A percentile compares a stretch with the other conserved stretches of the same genome.
Evolutionary conservation across 2,113 vertebrate genomes (phyloP).

Genomic region (Sakesphorus luctuosus): DNA sequence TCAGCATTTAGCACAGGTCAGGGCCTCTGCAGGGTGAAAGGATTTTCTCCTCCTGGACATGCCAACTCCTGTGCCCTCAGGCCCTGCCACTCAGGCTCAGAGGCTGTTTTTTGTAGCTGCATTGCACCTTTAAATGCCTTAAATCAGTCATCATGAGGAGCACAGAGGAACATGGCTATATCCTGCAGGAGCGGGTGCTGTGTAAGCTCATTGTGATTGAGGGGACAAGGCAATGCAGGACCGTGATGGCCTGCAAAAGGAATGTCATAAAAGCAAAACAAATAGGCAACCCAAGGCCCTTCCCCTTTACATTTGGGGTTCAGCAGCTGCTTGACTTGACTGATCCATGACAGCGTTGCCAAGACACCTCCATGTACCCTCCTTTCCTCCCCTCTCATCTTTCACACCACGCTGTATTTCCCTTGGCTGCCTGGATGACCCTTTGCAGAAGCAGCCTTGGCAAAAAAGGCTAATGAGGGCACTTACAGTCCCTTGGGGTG

Average conservation of each 20-base stretch:
- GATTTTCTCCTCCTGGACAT: background rate
- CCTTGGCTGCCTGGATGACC: constrained; percentile 72
- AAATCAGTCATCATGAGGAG: background rate
- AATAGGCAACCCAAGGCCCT: constrained; percentile 24
- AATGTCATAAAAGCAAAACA: constrained; percentile 70
- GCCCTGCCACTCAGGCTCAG: background rate
- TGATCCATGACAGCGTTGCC: constrained; percentile 70
- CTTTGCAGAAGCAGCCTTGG: constrained; percentile 68
- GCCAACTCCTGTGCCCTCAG: background rate
- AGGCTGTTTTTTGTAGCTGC: background rate
- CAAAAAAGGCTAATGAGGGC: constrained; percentile 29
- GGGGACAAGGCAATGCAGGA: constrained; percentile 45
- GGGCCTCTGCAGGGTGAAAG: background rate
- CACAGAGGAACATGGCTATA: background rate
- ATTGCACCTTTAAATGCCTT: background rate
- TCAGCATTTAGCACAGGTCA: background rate
- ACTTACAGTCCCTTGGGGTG: background rate
- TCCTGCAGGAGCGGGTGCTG: background rate
- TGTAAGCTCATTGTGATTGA: constrained; percentile 5
- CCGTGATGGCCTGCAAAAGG: constrained; percentile 52
- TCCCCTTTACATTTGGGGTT: background rate
- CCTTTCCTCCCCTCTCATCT: constrained; percentile 74
- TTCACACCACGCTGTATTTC: constrained; percentile 72
- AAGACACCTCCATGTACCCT: constrained; percentile 68
- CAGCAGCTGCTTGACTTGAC: constrained; percentile 72